Conservation (phyloP, 2,797 vertebrate genomes). For the Tenualosa thibaudeaui region DNA sequence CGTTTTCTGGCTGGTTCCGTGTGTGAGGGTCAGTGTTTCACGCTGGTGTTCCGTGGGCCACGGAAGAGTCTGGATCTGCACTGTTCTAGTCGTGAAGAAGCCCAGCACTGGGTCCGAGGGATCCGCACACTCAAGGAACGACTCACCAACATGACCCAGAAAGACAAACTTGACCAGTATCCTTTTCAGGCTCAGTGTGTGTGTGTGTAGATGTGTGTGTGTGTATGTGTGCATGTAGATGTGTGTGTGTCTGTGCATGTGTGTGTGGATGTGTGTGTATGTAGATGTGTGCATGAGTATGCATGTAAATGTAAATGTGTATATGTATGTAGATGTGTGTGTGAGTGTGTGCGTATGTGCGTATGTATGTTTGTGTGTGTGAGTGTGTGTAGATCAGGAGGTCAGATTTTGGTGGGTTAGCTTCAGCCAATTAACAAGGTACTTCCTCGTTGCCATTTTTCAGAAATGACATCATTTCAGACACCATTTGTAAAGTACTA, state of each 20-base stretch:
- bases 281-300: background rate
- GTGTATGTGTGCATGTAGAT: background rate
- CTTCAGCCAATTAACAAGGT: no score
- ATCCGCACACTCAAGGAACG: conserved; percentile 82
- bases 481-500: no score
- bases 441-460: no score
- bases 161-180: conserved; percentile 96
- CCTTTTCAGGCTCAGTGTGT: conserved; percentile 63
- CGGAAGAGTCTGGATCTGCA: conserved; percentile 90
- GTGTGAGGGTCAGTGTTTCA: conserved; percentile 84
- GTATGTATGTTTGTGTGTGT: no score
- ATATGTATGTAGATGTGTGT: no score
- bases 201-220: background rate
- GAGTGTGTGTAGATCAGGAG: no score
- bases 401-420: no score
- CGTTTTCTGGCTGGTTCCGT: conserved; percentile 73
- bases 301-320: no score
- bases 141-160: conserved; percentile 87
- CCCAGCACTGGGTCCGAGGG: conserved; percentile 86
- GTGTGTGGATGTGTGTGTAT: background rate
- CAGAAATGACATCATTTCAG: no score
- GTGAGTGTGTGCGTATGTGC: no score
- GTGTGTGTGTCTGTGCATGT: no score
- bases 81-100: conserved; percentile 79
- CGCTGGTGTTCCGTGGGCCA: conserved; percentile 83